These are phyloP conservation scores for Scelioninae gen. 1 DNA, from an alignment of 2,888 invertebrate species.

Conservation along the genomic window DNA sequence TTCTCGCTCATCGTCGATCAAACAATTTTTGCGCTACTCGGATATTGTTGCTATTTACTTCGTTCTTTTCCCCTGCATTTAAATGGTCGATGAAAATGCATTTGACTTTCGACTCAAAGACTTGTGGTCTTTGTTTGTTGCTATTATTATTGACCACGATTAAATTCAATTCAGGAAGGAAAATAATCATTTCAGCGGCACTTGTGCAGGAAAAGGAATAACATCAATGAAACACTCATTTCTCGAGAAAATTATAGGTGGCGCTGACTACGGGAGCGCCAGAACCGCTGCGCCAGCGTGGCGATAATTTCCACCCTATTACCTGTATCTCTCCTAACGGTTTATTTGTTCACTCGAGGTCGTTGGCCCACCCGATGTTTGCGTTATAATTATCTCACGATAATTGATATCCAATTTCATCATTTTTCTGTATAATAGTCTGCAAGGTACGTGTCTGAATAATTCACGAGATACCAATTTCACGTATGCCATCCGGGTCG, in stretches of 20 bases:
- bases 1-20: conserved; percentile 22
- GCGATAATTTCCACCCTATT: conserved; percentile 78
- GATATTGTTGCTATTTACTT: not conserved
- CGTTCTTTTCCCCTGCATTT: not conserved
- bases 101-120: too few relatives aligned
- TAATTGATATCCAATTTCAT: conserved; percentile 79
- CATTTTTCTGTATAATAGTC: conserved; percentile 33
- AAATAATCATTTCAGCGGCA: conserved; percentile 34
- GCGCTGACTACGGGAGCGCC: conserved; percentile 30
- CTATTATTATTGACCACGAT: not conserved
- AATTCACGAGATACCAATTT: conserved; percentile 24
- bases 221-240: conserved; percentile 72
- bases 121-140: conserved; percentile 10
- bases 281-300: conserved; percentile 38
- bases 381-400: conserved; percentile 78
- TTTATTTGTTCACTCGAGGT: conserved; percentile 77
- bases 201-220: conserved; percentile 12
- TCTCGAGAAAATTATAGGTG: conserved; percentile 74
- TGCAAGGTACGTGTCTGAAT: conserved; percentile 28
- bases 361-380: conserved; percentile 71
- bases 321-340: conserved; percentile 76
- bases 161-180: conserved; percentile 25
- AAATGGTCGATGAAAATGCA: too few relatives aligned
- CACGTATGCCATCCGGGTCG: too few relatives aligned
- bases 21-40: conserved; percentile 9